Conservation (phyloP, 2,888 invertebrate genomes). For the Urechis unicinctus region DNA sequence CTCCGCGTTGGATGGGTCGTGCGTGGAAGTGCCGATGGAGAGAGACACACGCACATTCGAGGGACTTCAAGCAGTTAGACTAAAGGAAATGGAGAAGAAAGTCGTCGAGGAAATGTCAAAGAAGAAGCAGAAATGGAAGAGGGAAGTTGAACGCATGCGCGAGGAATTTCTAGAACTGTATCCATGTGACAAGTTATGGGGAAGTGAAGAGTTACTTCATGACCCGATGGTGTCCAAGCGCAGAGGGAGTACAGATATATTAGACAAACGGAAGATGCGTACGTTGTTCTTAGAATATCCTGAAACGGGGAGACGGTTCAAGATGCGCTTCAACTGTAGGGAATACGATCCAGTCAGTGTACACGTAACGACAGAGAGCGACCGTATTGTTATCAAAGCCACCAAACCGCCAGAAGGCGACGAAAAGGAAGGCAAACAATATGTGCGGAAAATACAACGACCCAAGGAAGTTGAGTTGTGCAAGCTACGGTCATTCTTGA, state of each 20-base stretch:
- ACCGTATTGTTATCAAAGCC: conserved; percentile 19
- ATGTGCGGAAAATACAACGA: conserved; percentile 19
- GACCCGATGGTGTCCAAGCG: conserved; percentile 20
- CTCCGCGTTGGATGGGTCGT: too few relatives aligned
- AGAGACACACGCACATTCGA: conserved; percentile 19
- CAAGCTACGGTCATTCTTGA: conserved; percentile 19
- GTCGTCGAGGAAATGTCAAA: conserved; percentile 18
- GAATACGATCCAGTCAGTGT: conserved; percentile 14
- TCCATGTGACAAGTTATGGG: conserved; percentile 17
- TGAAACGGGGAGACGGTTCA: conserved; percentile 19
- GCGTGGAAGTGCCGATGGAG: conserved; percentile 15
- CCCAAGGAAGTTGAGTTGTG: conserved; percentile 20
- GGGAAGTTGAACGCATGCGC: conserved; percentile 21
- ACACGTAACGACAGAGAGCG: conserved; percentile 17
- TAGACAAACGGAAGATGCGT: conserved; percentile 21
- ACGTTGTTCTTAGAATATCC: conserved; percentile 24
- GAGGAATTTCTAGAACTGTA: conserved; percentile 24
- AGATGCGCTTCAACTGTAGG: conserved; percentile 21
- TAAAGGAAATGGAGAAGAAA: conserved; percentile 22
- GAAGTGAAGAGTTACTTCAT: conserved; percentile 18
- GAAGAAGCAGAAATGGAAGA: conserved; percentile 22
- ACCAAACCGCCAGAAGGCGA: conserved; percentile 10
- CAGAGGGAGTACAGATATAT: conserved; percentile 21
- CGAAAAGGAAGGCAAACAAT: conserved; percentile 8
- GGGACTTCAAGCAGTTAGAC: conserved; percentile 14